Evolutionary conservation across 2,113 vertebrate genomes (phyloP).

Genomic region (Indicator maculatus): DNA sequence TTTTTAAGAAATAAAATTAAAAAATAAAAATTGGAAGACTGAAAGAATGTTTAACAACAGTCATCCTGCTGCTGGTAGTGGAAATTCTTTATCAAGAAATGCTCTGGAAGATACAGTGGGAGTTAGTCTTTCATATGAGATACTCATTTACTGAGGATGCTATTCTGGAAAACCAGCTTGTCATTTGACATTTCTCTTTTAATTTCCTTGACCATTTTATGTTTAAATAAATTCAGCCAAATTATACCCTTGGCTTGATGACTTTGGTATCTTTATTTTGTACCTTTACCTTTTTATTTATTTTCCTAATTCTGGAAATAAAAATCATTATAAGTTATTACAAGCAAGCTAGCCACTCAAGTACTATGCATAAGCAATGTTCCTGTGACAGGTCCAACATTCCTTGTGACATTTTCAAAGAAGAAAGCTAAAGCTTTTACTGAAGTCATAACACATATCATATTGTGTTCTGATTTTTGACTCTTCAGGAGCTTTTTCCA

Average conservation of each 20-base stretch:
- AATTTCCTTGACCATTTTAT: neutral
- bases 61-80: neutral
- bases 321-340: neutral
- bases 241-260: neutral
- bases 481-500: neutral
- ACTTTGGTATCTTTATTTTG: neutral
- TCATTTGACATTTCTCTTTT: neutral
- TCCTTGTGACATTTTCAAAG: neutral
- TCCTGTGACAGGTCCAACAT: neutral
- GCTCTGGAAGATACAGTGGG: neutral
- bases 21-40: neutral
- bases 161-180: neutral
- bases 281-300: neutral
- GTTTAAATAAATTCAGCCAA: neutral
- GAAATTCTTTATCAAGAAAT: neutral
- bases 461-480: neutral
- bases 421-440: neutral
- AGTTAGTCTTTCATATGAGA: neutral
- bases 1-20: neutral
- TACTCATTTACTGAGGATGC: neutral
- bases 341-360: neutral
- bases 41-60: neutral
- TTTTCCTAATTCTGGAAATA: neutral
- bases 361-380: neutral
- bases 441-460: neutral